Evolutionary conservation across 2,113 vertebrate species (phyloP), one percentile per base, ranked within the genome.

Genomic region (Camelus dromedarius): DNA sequence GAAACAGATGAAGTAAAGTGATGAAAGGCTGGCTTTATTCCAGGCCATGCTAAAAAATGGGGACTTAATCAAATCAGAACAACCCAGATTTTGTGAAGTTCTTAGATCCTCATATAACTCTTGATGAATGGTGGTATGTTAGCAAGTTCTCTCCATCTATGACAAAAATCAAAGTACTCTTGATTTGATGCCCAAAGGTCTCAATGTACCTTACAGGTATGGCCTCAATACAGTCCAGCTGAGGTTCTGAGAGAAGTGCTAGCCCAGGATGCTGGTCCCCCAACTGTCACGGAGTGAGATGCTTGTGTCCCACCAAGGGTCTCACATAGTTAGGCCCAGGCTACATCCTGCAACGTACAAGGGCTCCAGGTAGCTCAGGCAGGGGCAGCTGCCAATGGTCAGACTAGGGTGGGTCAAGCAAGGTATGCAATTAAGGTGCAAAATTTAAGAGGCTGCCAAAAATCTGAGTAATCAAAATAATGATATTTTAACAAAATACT

Each of bases 401-500:
- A 81, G n/a, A 58, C 48, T 58, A 72, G 32, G 35, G 12, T 86
- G 32, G 89, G 4, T 87, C 20, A 60, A 96, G 28, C 32, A 46
- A 64, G 66, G 30, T 19, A 72, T 24, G 8, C 8, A 16, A 67
- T 58, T 46, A 54, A 38, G 32, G 46, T 50, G 5, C 18, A 77
- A 88, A 91, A 88, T 58, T 87, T 48, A 64, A 81, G 66, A 9
- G 2, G n/a, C 7, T 20, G 12, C 66, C 32, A 79, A 35, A 77
- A n/a, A 54, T 62, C 26, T 35, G 48, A 66, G 42, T 90, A 54
- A 54, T 48, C 15, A 67, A 91, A 89, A 95, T 42, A 56, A 79
- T 70, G 30, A 30, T 73, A 93, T 93, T 83, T 88, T 77, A 88
- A 82, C 69, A 22, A 76, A 92, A 86, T 90, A 85, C 58, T 60